Evolutionary conservation across 2,888 invertebrate genomes (phyloP).

Genomic region (Microctonus aethiopoides): DNA sequence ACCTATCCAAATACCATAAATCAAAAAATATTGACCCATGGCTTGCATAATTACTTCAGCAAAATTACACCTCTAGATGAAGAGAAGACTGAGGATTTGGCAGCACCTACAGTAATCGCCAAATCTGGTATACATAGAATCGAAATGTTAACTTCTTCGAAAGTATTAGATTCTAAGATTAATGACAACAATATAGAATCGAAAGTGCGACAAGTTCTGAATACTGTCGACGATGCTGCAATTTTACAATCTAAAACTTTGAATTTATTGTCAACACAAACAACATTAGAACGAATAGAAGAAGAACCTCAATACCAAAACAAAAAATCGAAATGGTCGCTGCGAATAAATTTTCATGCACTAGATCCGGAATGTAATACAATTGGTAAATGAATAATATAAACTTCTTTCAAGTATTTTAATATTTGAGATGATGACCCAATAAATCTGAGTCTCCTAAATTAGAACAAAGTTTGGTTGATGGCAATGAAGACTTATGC

Average conservation of each 20-base stretch:
- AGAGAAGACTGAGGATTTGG: conserved; percentile 41
- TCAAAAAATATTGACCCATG: conserved; percentile 39
- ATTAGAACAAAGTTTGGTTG: conserved; percentile 40
- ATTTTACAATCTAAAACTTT: conserved; percentile 45
- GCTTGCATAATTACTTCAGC: conserved; percentile 56
- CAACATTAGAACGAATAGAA: conserved; percentile 19
- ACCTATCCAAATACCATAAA: conserved; percentile 21
- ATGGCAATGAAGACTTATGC: conserved; percentile 56
- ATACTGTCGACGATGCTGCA: conserved; percentile 41
- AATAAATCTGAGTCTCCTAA: conserved; percentile 45
- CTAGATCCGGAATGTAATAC: conserved; percentile 31
- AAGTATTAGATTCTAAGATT: conserved; percentile 5
- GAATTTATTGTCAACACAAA: conserved; percentile 15
- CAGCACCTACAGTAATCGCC: conserved; percentile 49
- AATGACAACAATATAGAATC: conserved; percentile 17
- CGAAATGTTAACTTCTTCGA: conserved; percentile 10
- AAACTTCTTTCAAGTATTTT: not conserved
- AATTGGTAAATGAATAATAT: conserved; percentile 36
- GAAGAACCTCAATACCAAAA: conserved; percentile 30
- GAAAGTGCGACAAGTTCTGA: conserved; percentile 31
- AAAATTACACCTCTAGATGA: conserved; percentile 47
- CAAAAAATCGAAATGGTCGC: conserved; percentile 53
- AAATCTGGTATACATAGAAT: conserved; percentile 57
- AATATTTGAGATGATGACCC: conserved; percentile 40
- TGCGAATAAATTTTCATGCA: conserved; percentile 53